Evolutionary conservation across 2,888 invertebrate genomes (phyloP), one percentile per base, ranked within the genome.

Genomic region (Chrysomela aeneicollis): DNA sequence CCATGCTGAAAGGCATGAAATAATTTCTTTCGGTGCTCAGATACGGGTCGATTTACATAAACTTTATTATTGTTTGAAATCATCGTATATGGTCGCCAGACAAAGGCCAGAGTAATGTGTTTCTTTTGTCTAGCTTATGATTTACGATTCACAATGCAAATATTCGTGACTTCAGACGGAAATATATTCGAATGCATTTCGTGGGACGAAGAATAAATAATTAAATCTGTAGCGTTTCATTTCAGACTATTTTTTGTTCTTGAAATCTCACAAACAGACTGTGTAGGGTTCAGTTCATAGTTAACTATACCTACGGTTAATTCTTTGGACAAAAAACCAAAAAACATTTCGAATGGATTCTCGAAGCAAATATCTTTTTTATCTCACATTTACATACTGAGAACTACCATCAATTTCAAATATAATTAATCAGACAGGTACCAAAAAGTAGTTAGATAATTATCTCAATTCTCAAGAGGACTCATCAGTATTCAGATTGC

Each of bases 41-140:
- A 53, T 51, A 50, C 12, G 52, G 32, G 51, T 46, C 51, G 53
- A 61, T 64, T 64, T 64, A 61, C 61, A 64, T 58, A 57, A 26
- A 57, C 61, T 64, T 61, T 57, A 64, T 60, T 50, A 64, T 61
- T 58, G 61, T 60, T 61, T 61, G 50, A 60, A 60, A 61, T 61
- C 42, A 61, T 64, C 22, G 53, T 46, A n/a, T n/a, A 49, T 46
- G 46, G 10, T 53, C 55, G 55, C 61, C 61, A 61, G 47, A 64
- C 64, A 64, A 64, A 64, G 64, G 46, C 61, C 58, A 57, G 50
- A 26, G 52, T 22, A 21, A 55, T 42, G 62, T 52, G 58, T 63
- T 55, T 63, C 63, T 63, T 63, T 63, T 59, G 63, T 59, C 63
- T 63, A 32, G 57, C 62, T 19, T 57, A 63, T 58, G 58, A 63